Evolutionary conservation across 2,113 vertebrate genomes (phyloP).

Genomic region (Ictalurus furcatus): DNA sequence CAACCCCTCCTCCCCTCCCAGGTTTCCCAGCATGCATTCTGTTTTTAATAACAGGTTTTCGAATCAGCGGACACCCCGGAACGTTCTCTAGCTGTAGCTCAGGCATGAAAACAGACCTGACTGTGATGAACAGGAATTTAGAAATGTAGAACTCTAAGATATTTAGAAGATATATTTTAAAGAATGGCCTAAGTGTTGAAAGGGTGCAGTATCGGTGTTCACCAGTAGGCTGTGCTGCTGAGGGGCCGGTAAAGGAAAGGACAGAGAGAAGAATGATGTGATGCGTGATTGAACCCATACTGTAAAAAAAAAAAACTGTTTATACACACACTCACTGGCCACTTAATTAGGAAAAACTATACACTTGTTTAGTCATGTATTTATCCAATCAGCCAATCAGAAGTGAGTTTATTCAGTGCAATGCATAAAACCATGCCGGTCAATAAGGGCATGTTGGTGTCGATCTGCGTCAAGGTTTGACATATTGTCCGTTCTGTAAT

Average conservation of each 20-base stretch:
- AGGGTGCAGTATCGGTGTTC: not conserved
- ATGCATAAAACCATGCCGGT: too few relatives aligned
- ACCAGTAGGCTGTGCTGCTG: conserved; percentile 37
- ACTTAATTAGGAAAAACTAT: not conserved
- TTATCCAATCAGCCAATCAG: not conserved
- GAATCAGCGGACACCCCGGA: not conserved
- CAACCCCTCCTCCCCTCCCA: not conserved
- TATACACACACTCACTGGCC: not conserved
- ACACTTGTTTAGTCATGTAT: not conserved
- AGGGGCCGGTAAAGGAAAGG: not conserved
- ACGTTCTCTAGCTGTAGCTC: not conserved
- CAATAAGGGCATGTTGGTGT: too few relatives aligned
- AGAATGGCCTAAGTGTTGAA: not conserved
- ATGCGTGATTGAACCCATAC: not conserved
- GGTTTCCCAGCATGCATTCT: conserved; percentile 34
- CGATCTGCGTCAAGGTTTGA: too few relatives aligned
- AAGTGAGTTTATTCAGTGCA: too few relatives aligned
- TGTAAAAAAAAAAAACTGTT: not conserved
- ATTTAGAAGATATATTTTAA: too few relatives aligned
- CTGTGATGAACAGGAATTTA: not conserved
- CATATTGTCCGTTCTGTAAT: not conserved
- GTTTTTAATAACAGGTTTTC: conserved; percentile 6
- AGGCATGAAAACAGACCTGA: not conserved
- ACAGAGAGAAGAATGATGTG: not conserved
- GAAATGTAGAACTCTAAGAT: too few relatives aligned